Base-by-base conservation (phyloP, 35 echinoderm and acorn worm genomes). In the Chiridota heheva region DNA sequence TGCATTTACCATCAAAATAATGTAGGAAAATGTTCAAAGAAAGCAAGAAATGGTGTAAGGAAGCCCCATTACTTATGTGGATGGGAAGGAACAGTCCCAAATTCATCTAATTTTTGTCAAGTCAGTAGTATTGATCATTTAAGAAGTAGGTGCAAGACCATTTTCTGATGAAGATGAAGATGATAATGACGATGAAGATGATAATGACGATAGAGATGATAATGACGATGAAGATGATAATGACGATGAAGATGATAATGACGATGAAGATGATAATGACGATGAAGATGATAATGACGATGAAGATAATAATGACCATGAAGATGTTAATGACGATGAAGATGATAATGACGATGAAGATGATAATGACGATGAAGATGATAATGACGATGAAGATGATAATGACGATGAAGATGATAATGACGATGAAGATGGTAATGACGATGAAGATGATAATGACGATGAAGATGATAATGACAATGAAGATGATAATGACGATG, bases 211-310 rank as follows among this genome's bases (percentile, higher is more conserved):
- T n/a, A n/a, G n/a, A n/a, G n/a, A n/a, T n/a, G n/a, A n/a, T n/a
- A n/a, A n/a, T n/a, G n/a, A 51, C n/a, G 47, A 51, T 51, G 47
- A 51, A 51, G 47, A 51, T 51, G n/a, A 51, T 51, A n/a, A 51
- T 51, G 47, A 51, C n/a, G 47, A 51, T 51, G 47, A n/a, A 12
- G 47, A n/a, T 51, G 47, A 51, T 51, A n/a, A 51, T 51, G 47
- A 51, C 8, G 47, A 51, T 51, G 47, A 51, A 12, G 47, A 51
- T 51, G 47, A 51, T 51, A n/a, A 51, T 51, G 47, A 51, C n/a
- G 47, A 51, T 51, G 47, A 51, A 12, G 47, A 51, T 51, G 47
- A 51, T 12, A n/a, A 51, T 51, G 47, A 51, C n/a, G 47, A 51
- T 51, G 47, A 51, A 51, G 47, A n/a, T 51, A n/a, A 51, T 51